phyloP scores from a whole-genome alignment of 1,140 invertebrate genomes.

The Drosophila nikananu region DNA sequence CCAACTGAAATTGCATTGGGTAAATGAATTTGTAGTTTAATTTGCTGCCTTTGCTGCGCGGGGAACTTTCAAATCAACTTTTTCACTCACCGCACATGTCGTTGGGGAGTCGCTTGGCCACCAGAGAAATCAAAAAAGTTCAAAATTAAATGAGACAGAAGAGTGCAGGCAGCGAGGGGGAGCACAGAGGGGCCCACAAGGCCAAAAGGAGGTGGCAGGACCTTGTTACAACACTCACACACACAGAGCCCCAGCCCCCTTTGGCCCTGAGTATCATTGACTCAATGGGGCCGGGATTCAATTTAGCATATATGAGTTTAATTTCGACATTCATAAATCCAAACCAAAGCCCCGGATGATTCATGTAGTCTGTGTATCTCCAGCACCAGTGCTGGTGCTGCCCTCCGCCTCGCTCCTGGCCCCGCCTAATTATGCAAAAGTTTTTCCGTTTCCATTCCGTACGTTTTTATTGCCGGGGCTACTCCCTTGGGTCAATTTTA shows the following conservation, averaged over 20 bases:
- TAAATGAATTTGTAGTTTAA: slow-evolving; percentile 77
- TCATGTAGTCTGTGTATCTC: slow-evolving; percentile 41
- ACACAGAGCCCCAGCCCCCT: neutral
- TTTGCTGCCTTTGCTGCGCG: slow-evolving; percentile 38
- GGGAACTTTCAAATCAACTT: slow-evolving; percentile 77
- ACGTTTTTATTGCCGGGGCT: slow-evolving; percentile 45
- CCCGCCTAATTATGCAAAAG: slow-evolving; percentile 65
- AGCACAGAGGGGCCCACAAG: slow-evolving; percentile 1
- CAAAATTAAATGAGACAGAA: slow-evolving; percentile 68
- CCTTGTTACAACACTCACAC: slow-evolving; percentile 17
- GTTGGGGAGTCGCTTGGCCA: slow-evolving; percentile 44
- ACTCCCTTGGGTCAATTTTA: slow-evolving; percentile 81
- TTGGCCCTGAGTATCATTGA: slow-evolving; percentile 51
- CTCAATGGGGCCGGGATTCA: slow-evolving; percentile 53
- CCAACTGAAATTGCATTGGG: slow-evolving; percentile 67
- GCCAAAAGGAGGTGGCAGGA: slow-evolving; percentile 24
- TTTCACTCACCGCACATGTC: slow-evolving; percentile 48
- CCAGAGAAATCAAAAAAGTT: slow-evolving; percentile 80
- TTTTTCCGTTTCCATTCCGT: slow-evolving; percentile 40
- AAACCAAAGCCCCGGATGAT: slow-evolving; percentile 39
- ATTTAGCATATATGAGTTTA: slow-evolving; percentile 71
- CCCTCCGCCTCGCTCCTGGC: neutral
- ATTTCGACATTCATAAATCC: slow-evolving; percentile 58
- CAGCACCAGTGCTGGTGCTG: neutral
- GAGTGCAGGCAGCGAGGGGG: neutral